Percentiles rank a stretch among this genome's conserved stretches.
Evolutionary conservation across 2,797 vertebrate species (phyloP).

Genomic region (Centropyge bicolor): DNA sequence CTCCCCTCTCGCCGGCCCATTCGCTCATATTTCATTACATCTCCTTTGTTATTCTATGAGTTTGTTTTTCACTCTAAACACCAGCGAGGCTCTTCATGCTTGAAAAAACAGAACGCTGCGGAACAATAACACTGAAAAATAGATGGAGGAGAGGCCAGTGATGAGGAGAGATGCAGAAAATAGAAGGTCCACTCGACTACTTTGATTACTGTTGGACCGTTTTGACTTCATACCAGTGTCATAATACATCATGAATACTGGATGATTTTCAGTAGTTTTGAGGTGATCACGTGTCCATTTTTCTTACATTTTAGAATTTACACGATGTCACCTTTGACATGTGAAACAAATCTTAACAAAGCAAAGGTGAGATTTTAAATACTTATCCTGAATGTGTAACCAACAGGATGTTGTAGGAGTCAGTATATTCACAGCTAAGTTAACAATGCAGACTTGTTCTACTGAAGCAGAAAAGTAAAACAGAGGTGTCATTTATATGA

Average conservation of each 20-base stretch:
- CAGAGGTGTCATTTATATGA: not conserved
- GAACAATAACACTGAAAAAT: not conserved
- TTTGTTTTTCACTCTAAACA: slow-evolving; percentile 45
- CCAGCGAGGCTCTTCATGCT: slow-evolving; percentile 29
- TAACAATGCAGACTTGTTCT: slow-evolving; percentile 29
- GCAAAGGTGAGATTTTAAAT: not conserved
- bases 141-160: not conserved
- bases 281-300: not conserved
- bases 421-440: not conserved
- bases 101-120: not conserved
- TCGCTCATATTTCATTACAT: slow-evolving; percentile 23
- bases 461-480: not conserved
- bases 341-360: not conserved
- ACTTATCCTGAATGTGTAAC: not conserved
- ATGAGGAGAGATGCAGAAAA: not conserved
- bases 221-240: not conserved
- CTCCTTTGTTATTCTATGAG: slow-evolving; percentile 21
- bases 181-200: not conserved
- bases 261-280: not conserved
- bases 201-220: not conserved
- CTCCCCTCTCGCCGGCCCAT: not conserved
- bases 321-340: too few relatives aligned
- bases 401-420: not conserved
- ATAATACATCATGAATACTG: not conserved
- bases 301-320: too few relatives aligned